Evolutionary conservation across 2,113 vertebrate species (phyloP).

Genomic region (Lagopus muta): DNA sequence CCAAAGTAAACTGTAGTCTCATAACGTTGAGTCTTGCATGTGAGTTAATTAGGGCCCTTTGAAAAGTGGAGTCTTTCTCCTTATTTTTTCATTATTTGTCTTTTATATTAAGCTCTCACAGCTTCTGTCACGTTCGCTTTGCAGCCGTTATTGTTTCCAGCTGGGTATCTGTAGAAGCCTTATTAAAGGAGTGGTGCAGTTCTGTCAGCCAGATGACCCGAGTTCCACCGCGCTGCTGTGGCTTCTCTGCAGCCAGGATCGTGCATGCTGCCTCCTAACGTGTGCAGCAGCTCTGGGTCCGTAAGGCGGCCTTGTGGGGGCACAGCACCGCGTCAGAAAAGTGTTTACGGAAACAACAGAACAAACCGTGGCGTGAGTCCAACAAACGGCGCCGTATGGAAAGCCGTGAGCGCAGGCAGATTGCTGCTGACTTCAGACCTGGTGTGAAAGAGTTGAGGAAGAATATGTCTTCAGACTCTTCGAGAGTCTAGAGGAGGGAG

Average conservation of each 20-base stretch:
- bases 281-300: not conserved
- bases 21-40: slow-evolving; percentile 34
- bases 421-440: not conserved
- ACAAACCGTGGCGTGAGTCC: not conserved
- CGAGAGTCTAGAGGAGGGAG: not conserved
- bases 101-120: slow-evolving; percentile 72
- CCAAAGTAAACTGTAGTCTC: slow-evolving; percentile 63
- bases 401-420: not conserved
- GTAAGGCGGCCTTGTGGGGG: not conserved
- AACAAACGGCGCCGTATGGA: not conserved
- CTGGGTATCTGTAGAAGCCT: slow-evolving; percentile 59
- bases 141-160: slow-evolving; percentile 74
- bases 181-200: slow-evolving; percentile 65
- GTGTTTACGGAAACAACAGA: not conserved
- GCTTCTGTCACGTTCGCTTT: slow-evolving; percentile 72
- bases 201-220: slow-evolving; percentile 64
- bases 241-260: slow-evolving; percentile 4
- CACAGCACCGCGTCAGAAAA: not conserved
- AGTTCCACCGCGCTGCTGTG: not conserved
- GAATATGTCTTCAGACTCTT: not conserved
- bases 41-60: slow-evolving; percentile 68
- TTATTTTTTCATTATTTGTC: slow-evolving; percentile 35
- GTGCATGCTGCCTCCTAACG: not conserved
- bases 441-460: not conserved
- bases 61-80: slow-evolving; percentile 68